phyloP scores from a whole-genome alignment of 1,140 invertebrate genomes.

The Spodoptera frugiperda region DNA sequence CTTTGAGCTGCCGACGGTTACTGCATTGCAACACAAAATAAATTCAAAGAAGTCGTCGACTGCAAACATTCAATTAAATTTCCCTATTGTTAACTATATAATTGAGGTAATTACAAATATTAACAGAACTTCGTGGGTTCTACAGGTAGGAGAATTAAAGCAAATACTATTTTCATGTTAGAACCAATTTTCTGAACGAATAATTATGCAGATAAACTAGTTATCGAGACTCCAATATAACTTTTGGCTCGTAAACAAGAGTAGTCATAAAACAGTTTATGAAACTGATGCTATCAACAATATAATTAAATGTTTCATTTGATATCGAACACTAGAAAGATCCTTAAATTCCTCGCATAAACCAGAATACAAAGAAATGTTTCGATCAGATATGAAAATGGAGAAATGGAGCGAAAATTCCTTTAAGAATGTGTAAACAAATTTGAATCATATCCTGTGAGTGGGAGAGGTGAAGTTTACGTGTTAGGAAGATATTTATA shows the following conservation, averaged over 20 bases:
- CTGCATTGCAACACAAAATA: constrained; percentile 26
- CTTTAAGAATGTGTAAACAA: background rate
- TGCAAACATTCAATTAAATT: background rate
- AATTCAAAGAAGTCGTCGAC: background rate
- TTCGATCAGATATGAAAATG: constrained; percentile 1
- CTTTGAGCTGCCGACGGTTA: background rate
- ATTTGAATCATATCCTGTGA: constrained; percentile 17
- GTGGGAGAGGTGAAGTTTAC: background rate
- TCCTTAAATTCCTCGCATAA: constrained; percentile 8
- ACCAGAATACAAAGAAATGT: constrained; percentile 13
- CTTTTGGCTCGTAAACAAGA: too few relatives aligned
- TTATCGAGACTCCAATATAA: too few relatives aligned
- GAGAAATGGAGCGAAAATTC: background rate
- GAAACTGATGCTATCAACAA: background rate
- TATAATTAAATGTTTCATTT: background rate
- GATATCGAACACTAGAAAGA: constrained; percentile 4
- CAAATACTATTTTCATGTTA: background rate
- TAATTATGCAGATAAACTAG: too few relatives aligned
- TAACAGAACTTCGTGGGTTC: background rate
- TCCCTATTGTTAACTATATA: background rate
- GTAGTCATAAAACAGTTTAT: too few relatives aligned
- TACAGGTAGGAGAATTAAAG: background rate
- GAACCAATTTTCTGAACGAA: background rate
- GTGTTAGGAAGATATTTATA: constrained; percentile 21
- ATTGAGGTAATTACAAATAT: constrained; percentile 7